Evolutionary conservation across 2,113 vertebrate species (phyloP), one percentile per base, ranked within the genome.

Genomic region (Phaethornis superciliosus): DNA sequence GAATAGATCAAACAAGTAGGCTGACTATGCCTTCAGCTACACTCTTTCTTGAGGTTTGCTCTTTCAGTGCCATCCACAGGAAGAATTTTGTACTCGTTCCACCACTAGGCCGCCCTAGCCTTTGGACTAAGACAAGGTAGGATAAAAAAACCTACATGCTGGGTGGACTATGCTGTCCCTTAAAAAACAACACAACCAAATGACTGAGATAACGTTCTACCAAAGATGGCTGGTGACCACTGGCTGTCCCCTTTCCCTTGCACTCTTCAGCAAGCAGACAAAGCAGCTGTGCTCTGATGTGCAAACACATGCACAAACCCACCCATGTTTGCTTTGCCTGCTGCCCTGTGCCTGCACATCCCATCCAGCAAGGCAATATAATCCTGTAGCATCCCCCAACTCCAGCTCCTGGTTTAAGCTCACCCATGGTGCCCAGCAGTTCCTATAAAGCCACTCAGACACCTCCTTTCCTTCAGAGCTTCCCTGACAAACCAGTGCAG

Each of bases 221-320:
- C 70, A 70, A 80, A 83, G 91, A 85, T 1, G 1, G 75, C 59
- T 59, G 64, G 30, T 89, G 64, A 90, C 67, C 7, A 12, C 79
- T 63, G 80, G 60, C 67, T 83, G 49, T 75, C 64, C 60, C 56
- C 75, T 52, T 37, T 87, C 75, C 94, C 87, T 90, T 47, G 28
- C 4, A 40, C 68, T 84, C 88, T 89, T 90, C 65, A 96, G 96
- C 19, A 46, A 70, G 79, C 58, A 89, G 96, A 80, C 83, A 91
- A 81, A 69, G 58, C 37, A 74, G 89, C 71, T 88, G 56, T 1
- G 4, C 78, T 79, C 84, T 81, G 58, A 71, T 77, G 59, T 77
- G 37, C 94, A 96, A 96, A 98, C 95, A 96, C 49, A 69, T 60
- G 51, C 20, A 42, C 47, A 70, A 82, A 70, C 47, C 22, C 24